phyloP scores from a whole-genome alignment of 2,888 invertebrate genomes.

The Reticulitermes lucifugus region DNA sequence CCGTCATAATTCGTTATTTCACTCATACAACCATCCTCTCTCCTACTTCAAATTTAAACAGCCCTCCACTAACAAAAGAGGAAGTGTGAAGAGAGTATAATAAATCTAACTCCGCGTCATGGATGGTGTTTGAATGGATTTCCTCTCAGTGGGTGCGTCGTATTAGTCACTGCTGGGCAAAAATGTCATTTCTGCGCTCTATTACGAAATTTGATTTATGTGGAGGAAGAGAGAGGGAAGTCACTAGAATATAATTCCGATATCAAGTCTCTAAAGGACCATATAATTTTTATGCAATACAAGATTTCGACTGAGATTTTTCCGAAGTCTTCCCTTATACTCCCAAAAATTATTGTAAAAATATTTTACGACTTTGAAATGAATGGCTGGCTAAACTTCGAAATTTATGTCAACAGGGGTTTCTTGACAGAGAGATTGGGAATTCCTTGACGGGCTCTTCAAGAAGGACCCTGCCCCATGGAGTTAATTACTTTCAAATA shows the following conservation, averaged over 20 bases:
- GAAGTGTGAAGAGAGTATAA: neutral
- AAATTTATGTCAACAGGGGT: too few species aligned
- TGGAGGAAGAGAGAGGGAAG: neutral
- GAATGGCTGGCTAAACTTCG: too few species aligned
- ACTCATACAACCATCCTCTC: neutral
- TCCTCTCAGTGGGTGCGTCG: neutral
- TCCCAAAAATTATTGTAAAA: too few species aligned
- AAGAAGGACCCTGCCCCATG: too few species aligned
- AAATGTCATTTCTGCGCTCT: neutral
- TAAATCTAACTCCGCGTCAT: neutral
- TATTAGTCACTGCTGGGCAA: neutral
- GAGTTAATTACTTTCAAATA: too few species aligned
- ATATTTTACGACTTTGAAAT: too few species aligned
- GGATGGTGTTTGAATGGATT: constrained; percentile 7
- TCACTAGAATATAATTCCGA: neutral
- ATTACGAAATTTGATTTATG: neutral
- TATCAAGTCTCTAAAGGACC: neutral
- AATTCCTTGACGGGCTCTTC: too few species aligned
- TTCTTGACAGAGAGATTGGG: too few species aligned
- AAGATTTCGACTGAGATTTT: too few species aligned
- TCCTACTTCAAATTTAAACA: neutral
- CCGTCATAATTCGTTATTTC: neutral
- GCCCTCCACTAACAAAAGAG: neutral
- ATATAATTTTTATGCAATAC: too few species aligned
- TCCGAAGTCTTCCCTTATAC: too few species aligned